Percentiles rank a stretch among this genome's conserved stretches.
These are phyloP conservation scores for Odontamblyopus rebecca DNA, from an alignment of 2,797 vertebrate genomes.

Conservation along the genomic window DNA sequence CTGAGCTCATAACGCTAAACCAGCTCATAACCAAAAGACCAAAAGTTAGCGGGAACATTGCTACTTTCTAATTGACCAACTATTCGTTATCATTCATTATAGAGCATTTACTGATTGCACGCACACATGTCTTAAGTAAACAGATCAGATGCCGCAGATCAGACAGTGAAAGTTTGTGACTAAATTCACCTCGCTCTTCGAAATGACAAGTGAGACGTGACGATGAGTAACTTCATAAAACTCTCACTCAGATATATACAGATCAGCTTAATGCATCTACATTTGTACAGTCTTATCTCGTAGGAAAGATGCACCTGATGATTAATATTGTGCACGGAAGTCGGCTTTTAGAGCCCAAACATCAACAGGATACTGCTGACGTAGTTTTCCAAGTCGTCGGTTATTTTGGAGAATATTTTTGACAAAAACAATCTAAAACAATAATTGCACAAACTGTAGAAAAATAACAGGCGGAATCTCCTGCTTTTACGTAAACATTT, in stretches of 20 bases:
- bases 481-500: neutral
- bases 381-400: slow-evolving; percentile 65
- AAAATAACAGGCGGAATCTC: neutral
- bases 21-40: neutral
- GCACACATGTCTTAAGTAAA: neutral
- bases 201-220: slow-evolving; percentile 79
- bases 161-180: slow-evolving; percentile 62
- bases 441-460: neutral
- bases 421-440: no score
- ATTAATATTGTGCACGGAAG: slow-evolving; percentile 46
- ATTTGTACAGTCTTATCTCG: slow-evolving; percentile 30
- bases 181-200: slow-evolving; percentile 67
- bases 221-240: slow-evolving; percentile 73
- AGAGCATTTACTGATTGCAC: neutral
- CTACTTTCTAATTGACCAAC: neutral
- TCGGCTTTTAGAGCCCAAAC: slow-evolving; percentile 48
- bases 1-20: neutral
- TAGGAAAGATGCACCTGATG: slow-evolving; percentile 52
- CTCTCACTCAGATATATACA: slow-evolving; percentile 55
- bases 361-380: slow-evolving; percentile 73
- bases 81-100: neutral
- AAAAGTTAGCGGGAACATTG: neutral
- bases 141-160: neutral
- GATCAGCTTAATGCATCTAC: slow-evolving; percentile 21
- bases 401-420: slow-evolving; percentile 56